Conservation (phyloP, 2,797 vertebrate species). For the Emys orbicularis region DNA sequence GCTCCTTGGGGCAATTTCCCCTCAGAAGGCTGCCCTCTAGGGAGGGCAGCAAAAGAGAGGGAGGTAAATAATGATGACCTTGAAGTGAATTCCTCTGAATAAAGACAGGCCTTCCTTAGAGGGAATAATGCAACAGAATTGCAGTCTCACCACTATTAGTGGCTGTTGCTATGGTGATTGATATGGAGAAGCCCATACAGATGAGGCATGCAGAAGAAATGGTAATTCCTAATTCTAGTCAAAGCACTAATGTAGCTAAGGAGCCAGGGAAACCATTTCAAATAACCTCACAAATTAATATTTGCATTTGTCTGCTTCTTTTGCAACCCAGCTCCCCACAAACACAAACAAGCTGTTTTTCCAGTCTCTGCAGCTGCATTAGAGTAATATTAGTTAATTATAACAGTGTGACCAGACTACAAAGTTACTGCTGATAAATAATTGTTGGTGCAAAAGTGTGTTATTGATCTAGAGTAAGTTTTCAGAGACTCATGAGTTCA, state of each 20-base stretch:
- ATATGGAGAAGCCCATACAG: constrained; percentile 56
- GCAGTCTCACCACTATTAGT: constrained; percentile 60
- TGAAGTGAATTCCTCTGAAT: constrained; percentile 47
- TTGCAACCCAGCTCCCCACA: constrained; percentile 26
- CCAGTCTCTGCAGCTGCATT: constrained; percentile 42
- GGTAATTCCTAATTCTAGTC: constrained; percentile 75
- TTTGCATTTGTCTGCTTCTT: constrained; percentile 48
- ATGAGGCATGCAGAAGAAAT: constrained; percentile 59
- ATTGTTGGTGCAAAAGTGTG: constrained; percentile 41
- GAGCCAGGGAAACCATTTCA: constrained; percentile 39
- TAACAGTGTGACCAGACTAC: constrained; percentile 45
- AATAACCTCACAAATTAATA: constrained; percentile 51
- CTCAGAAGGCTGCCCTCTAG: constrained; percentile 38
- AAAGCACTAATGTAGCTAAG: constrained; percentile 41
- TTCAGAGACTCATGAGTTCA: constrained; percentile 29
- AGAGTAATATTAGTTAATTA: constrained; percentile 69
- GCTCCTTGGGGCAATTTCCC: constrained; percentile 26
- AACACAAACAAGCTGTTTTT: constrained; percentile 46
- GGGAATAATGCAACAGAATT: constrained; percentile 67
- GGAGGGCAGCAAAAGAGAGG: constrained; percentile 47
- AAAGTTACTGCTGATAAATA: constrained; percentile 65
- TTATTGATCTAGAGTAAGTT: constrained; percentile 22
- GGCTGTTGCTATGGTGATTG: constrained; percentile 75
- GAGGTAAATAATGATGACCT: constrained; percentile 72
- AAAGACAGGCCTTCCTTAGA: constrained; percentile 70